Evolutionary conservation across 1,140 invertebrate species (phyloP), one percentile per base, ranked within the genome.

Genomic region (Musca vetustissima): DNA sequence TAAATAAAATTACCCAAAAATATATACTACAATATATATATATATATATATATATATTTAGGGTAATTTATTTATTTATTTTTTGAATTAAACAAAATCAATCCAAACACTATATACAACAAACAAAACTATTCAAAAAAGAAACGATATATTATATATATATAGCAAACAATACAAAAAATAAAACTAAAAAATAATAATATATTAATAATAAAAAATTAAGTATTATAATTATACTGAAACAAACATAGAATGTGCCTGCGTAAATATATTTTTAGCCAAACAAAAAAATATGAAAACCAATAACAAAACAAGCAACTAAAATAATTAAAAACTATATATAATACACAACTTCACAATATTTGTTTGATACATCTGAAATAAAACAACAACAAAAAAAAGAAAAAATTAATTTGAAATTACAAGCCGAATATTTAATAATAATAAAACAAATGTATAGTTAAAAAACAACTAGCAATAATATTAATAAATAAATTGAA

Each of bases 231-330:
- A 61, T 21, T 76, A 79, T 76, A 80, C 70, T 80, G 74, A 76
- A 76, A 80, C 78, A 80, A 80, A 80, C 36, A 80, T 80, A 80
- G 78, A 80, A 80, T 80, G 78, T 80, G 78, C 78, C 78, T 80
- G 78, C 78, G 74, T 80, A 78, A 57, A 80, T 77, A 78, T 80
- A 78, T 78, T 80, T 80, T 78, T 80, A 80, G 78, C 76, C 76
- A 79, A 76, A 75, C 72, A 71, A 66, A 61, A 59, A 70, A 53
- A 47, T n/a, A n/a, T n/a, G n/a, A 48, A 69, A 59, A 66, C 22
- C 7, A 65, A 36, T 19, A 43, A 67, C 52, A 17, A 55, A 55
- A 57, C 57, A 15, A 19, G 28, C 47, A 59, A 24, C 21, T 59
- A 65, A 25, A 65, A n/a, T 25, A 25, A 17, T 9, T 43, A 49